Evolutionary conservation across 2,797 vertebrate species (phyloP), one percentile per base, ranked within the genome.

Genomic region (Gadopsis bispinosus): DNA sequence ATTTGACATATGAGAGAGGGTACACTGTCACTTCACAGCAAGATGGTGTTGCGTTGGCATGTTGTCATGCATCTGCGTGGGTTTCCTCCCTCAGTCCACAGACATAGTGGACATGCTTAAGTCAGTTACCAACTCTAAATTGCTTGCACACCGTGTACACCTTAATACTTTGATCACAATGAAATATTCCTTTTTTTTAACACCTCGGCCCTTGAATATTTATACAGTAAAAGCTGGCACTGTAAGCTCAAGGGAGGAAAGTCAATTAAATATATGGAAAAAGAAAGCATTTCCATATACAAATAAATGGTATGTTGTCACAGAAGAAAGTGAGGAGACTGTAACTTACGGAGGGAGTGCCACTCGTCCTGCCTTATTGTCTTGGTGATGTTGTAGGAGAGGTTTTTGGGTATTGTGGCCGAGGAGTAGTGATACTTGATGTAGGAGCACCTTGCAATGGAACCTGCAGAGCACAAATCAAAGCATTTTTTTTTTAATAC

Each of bases 391-490:
- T 99, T 99, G 94, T 97, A 97, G 41, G 98, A 98, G 78, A 99
- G 97, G 93, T 98, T 99, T 95, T 97, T 98, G 91, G 98, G 97
- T 93, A 99, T 98, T 20, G 95, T 97, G 48, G 97, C 97, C 77
- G 98, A 99, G 86, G 98, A 99, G 91, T 99, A 99, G 95, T 99
- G 98, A 90, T 99, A 99, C 93, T 99, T 99, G 95, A 99, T 98
- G 86, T 97, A 97, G 0, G 96, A 97, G 92, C 98, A 99, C 87
- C 97, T 94, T 73, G 95, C 93, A 69, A 98, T 96, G 64, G 93
- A 92, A 75, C 95, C 95, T 96, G 90, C 7, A 82, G 41, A 77
- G 17, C 71, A 33, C 59, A 51, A 4, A 22, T 31, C 19, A n/a
- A n/a, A 29, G 4, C 4, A 14, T 14, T 17, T 13, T 4, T n/a